phyloP scores from a whole-genome alignment of 2,113 vertebrate genomes.

The Rhinogobius similis region DNA sequence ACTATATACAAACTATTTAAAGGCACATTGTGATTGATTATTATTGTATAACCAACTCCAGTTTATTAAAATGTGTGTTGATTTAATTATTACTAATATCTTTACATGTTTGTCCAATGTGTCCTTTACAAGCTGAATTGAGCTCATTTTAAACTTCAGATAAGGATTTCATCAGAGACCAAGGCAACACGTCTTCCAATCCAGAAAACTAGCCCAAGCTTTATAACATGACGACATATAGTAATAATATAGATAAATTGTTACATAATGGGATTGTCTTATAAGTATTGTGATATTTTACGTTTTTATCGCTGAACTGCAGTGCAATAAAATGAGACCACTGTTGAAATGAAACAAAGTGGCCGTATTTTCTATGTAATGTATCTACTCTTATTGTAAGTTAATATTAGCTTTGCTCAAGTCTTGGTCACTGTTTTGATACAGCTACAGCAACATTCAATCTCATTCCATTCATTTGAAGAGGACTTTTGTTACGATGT shows the following conservation, averaged over 20 bases:
- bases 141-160: conserved; percentile 11
- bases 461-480: conserved; percentile 3
- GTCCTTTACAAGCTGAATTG: conserved; percentile 6
- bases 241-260: not conserved
- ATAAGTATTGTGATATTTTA: not conserved
- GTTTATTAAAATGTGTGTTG: not conserved
- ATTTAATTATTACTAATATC: not conserved
- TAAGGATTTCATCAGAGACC: conserved; percentile 24
- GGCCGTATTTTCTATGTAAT: conserved; percentile 18
- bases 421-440: conserved; percentile 11
- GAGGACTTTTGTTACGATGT: not conserved
- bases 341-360: conserved; percentile 13
- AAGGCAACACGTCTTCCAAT: conserved; percentile 24
- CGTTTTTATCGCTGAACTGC: conserved; percentile 3
- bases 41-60: not conserved
- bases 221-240: conserved; percentile 20
- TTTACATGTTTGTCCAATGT: conserved; percentile 32
- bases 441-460: not conserved
- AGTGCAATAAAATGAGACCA: conserved; percentile 45
- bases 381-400: not conserved
- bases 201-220: conserved; percentile 27
- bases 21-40: not conserved
- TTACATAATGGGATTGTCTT: conserved; percentile 4
- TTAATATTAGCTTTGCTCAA: conserved; percentile 8
- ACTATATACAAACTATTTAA: not conserved